Percentiles rank a stretch among this genome's conserved stretches.
Evolutionary conservation across 2,888 invertebrate genomes (phyloP).

Genomic region (Sepioteuthis lessoniana): DNA sequence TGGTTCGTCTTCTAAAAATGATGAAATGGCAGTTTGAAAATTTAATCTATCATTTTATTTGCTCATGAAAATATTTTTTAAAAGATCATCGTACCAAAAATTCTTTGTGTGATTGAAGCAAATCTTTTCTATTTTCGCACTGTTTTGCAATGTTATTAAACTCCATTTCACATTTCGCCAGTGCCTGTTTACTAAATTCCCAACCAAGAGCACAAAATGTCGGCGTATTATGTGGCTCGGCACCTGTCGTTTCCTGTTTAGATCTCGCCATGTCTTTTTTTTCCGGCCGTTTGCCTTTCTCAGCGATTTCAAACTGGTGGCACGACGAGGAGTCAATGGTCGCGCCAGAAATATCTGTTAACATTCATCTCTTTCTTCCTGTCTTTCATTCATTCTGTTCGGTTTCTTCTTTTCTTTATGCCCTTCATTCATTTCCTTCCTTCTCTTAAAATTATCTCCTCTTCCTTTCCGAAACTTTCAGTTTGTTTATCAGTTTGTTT

Average conservation of each 20-base stretch:
- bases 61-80: no score
- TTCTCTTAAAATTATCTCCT: background rate
- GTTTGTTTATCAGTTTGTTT: background rate
- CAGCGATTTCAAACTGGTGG: background rate
- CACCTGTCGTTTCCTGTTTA: background rate
- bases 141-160: background rate
- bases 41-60: no score
- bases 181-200: background rate
- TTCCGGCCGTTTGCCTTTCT: background rate
- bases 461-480: background rate
- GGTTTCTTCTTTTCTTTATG: no score
- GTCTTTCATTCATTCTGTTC: no score
- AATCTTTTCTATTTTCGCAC: background rate
- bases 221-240: background rate
- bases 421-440: background rate
- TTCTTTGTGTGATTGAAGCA: no score
- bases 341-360: background rate
- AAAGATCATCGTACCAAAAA: no score
- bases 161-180: background rate
- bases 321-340: background rate
- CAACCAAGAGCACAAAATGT: background rate
- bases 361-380: background rate
- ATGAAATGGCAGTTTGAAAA: no score
- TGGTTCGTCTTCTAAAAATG: no score
- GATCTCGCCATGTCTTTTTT: background rate